Conservation (phyloP, 2,113 vertebrate genomes). For the Todiramphus chloris region DNA sequence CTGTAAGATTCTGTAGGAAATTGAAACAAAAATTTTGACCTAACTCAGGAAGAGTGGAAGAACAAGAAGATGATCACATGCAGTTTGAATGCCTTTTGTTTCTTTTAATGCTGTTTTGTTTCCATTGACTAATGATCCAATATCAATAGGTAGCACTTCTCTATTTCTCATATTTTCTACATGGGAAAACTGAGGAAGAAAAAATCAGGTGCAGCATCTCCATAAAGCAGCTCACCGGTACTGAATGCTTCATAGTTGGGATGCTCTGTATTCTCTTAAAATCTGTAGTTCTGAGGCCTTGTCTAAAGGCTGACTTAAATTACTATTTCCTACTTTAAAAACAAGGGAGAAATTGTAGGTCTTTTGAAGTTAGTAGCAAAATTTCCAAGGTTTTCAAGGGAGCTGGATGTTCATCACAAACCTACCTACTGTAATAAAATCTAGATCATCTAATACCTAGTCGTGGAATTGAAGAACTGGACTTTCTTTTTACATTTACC, state of each 20-base stretch:
- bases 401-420: slow-evolving; percentile 7
- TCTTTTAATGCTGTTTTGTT: neutral
- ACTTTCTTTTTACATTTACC: slow-evolving; percentile 25
- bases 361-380: slow-evolving; percentile 35
- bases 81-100: neutral
- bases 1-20: neutral
- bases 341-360: neutral
- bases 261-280: neutral
- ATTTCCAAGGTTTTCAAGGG: slow-evolving; percentile 33
- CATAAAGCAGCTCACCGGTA: neutral
- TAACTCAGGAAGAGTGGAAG: neutral
- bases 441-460: slow-evolving; percentile 13
- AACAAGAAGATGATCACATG: neutral
- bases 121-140: neutral
- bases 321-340: slow-evolving; percentile 11
- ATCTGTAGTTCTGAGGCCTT: neutral
- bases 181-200: neutral
- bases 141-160: neutral
- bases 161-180: neutral
- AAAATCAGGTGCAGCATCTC: neutral
- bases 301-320: slow-evolving; percentile 45
- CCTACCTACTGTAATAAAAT: slow-evolving; percentile 34
- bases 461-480: slow-evolving; percentile 13
- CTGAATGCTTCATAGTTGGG: neutral
- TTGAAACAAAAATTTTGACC: neutral